Evolutionary conservation across 2,797 vertebrate species (phyloP).

Genomic region (Macropodus opercularis): DNA sequence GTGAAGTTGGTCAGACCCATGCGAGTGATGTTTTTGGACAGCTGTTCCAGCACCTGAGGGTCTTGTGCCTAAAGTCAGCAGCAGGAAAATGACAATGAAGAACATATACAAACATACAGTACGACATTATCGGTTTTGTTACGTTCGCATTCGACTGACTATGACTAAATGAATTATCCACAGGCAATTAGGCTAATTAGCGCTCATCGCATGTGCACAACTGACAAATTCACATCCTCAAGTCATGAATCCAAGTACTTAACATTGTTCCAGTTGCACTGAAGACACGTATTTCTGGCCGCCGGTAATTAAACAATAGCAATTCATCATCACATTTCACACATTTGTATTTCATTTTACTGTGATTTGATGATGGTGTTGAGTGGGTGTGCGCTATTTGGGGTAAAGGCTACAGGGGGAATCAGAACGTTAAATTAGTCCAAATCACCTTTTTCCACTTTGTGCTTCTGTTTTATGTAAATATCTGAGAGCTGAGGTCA

Average conservation of each 20-base stretch:
- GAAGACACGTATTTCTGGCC: conserved; percentile 33
- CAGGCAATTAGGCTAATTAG: conserved; percentile 60
- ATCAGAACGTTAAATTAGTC: conserved; percentile 4
- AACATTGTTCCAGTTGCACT: conserved; percentile 41
- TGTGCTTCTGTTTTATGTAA: background rate
- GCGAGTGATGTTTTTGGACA: conserved; percentile 99
- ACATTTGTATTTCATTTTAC: conserved; percentile 20
- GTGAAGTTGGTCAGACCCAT: conserved; percentile 99
- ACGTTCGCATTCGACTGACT: conserved; percentile 33
- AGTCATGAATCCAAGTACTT: conserved; percentile 51
- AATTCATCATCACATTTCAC: conserved; percentile 36
- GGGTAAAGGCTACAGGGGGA: background rate
- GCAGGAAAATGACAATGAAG: conserved; percentile 30
- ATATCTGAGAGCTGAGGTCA: background rate
- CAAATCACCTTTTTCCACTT: background rate
- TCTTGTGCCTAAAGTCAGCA: conserved; percentile 91
- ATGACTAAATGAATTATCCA: conserved; percentile 50
- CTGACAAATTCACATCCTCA: conserved; percentile 42
- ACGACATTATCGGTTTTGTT: conserved; percentile 3
- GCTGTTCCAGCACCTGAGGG: conserved; percentile 99
- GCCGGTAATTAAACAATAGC: conserved; percentile 51
- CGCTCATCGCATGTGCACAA: conserved; percentile 43
- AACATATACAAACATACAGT: background rate
- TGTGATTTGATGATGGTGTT: conserved; percentile 18
- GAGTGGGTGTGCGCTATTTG: no score